These are phyloP conservation scores for Meles meles DNA, from an alignment of 2,113 vertebrate genomes.

Conservation along the genomic window DNA sequence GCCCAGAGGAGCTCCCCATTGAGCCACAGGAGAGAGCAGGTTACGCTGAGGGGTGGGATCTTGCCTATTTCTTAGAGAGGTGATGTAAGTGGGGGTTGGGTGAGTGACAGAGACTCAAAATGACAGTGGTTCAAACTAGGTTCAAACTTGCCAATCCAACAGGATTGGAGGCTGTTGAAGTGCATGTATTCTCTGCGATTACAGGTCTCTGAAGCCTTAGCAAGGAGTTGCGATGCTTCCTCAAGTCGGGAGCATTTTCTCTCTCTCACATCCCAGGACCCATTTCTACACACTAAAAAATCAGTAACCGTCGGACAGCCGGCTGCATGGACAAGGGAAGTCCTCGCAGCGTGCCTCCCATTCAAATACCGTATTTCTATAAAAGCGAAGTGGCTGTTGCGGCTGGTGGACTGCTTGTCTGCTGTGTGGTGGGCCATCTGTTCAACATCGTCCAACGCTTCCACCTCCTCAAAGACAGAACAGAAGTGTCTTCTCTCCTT, in stretches of 20 bases:
- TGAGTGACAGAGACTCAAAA: neutral
- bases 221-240: neutral
- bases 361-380: neutral
- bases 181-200: neutral
- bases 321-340: neutral
- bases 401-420: constrained; percentile 3
- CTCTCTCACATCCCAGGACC: neutral
- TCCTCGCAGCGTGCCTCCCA: neutral
- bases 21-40: neutral
- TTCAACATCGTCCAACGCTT: neutral
- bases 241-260: neutral
- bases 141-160: no score
- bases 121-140: neutral
- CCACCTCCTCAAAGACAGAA: constrained; percentile 6
- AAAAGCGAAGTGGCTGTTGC: neutral
- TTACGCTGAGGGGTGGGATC: neutral
- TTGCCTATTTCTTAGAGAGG: neutral
- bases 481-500: constrained; percentile 2
- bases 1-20: neutral
- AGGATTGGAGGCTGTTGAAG: neutral
- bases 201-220: neutral
- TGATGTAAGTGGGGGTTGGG: neutral
- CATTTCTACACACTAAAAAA: neutral
- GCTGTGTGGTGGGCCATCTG: constrained; percentile 29
- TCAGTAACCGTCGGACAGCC: neutral